phyloP scores from a whole-genome alignment of 2,797 vertebrate genomes.

The Avahi laniger region DNA sequence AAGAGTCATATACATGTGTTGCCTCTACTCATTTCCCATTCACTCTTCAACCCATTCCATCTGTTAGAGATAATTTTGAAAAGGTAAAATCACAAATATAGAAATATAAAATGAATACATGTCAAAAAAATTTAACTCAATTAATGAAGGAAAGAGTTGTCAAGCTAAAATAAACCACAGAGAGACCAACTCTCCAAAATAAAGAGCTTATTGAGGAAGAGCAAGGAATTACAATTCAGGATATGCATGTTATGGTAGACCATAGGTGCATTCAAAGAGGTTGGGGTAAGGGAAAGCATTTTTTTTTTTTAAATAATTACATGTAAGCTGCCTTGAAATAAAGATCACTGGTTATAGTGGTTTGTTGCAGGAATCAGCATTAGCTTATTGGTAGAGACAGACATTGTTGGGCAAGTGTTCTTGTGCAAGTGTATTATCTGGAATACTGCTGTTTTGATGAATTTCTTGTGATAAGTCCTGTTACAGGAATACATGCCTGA shows the following conservation, averaged over 20 bases:
- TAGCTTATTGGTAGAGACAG: not conserved
- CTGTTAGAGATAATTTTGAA: not conserved
- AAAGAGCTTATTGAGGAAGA: not conserved
- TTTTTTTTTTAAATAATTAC: not conserved
- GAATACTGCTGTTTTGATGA: not conserved
- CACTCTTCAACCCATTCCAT: not conserved
- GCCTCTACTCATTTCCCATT: not conserved
- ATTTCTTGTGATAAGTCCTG: not conserved
- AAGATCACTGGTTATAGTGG: not conserved
- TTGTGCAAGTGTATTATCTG: not conserved
- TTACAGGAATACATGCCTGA: not conserved
- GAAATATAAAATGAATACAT: not conserved
- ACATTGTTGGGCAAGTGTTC: not conserved
- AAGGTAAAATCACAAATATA: not conserved
- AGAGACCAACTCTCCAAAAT: not conserved
- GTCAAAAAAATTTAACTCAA: not conserved
- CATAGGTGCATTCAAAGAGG: not conserved
- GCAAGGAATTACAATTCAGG: not conserved
- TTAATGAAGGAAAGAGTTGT: not conserved
- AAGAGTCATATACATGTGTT: not conserved
- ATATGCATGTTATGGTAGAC: not conserved
- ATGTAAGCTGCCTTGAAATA: not conserved
- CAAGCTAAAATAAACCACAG: not conserved
- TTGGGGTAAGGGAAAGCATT: not conserved
- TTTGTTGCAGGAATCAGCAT: not conserved